phyloP scores from a whole-genome alignment of 2,888 invertebrate genomes.

The Eupithecia subumbrata region DNA sequence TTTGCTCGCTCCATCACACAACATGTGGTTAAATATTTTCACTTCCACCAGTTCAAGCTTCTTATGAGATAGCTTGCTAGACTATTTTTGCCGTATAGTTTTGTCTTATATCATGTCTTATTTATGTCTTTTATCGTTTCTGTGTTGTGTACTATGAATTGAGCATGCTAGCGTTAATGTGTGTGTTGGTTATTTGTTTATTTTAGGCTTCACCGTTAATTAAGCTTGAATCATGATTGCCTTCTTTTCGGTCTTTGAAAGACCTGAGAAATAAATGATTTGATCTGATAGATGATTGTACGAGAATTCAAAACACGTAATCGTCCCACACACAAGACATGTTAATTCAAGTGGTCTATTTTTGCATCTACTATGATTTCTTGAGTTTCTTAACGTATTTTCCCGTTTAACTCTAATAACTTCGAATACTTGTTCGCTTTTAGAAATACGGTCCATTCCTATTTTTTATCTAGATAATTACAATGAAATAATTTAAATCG shows the following conservation, averaged over 20 bases:
- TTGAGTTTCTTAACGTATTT: not conserved
- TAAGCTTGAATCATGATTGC: not conserved
- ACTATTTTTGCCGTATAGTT: conserved; percentile 1
- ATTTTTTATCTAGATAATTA: not conserved
- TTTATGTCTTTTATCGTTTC: not conserved
- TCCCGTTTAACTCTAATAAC: not conserved
- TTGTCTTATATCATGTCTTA: not conserved
- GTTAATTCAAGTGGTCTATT: not conserved
- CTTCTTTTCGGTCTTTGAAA: not conserved
- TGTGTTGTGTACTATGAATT: not conserved
- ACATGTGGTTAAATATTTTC: conserved; percentile 38
- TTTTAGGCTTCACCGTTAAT: not conserved
- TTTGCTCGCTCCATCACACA: conserved; percentile 30
- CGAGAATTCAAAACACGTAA: not conserved
- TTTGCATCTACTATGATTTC: not conserved
- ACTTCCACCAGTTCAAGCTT: conserved; percentile 26
- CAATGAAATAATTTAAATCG: not conserved
- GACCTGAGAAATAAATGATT: not conserved
- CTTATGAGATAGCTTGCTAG: not conserved
- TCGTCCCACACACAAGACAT: not conserved
- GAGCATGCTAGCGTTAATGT: not conserved
- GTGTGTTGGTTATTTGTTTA: not conserved
- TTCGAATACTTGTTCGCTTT: not conserved
- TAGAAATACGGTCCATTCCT: not conserved
- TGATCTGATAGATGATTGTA: not conserved